Conservation (phyloP, 2,888 invertebrate species). For the Pseudoips prasinana region DNA sequence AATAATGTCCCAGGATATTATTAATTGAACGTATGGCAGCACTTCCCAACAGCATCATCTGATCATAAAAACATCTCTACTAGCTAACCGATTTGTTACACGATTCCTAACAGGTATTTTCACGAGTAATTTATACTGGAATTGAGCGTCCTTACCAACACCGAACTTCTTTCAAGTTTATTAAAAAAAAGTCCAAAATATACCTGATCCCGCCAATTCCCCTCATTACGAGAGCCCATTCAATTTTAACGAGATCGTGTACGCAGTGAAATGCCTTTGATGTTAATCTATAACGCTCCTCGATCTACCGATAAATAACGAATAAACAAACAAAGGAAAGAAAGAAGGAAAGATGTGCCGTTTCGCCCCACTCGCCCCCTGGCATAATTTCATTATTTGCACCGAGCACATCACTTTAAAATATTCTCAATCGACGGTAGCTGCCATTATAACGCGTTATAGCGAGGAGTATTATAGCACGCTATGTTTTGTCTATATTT, state of each 20-base stretch:
- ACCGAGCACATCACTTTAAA: conserved; percentile 51
- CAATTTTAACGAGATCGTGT: conserved; percentile 61
- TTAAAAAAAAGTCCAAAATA: conserved; percentile 23
- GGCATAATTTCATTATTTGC: conserved; percentile 67
- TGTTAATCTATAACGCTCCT: conserved; percentile 65
- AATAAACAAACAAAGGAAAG: conserved; percentile 64
- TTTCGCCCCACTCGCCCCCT: conserved; percentile 28
- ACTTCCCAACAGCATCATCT: too few species aligned
- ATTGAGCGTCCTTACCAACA: conserved; percentile 12
- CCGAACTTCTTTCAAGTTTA: conserved; percentile 23
- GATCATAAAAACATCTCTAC: too few species aligned
- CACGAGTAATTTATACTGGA: conserved; percentile 5
- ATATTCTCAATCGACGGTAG: conserved; percentile 48
- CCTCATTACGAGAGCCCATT: conserved; percentile 48
- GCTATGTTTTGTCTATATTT: not conserved
- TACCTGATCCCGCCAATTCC: conserved; percentile 39
- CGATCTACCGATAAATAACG: conserved; percentile 71
- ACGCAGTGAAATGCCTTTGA: conserved; percentile 57
- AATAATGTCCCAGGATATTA: too few species aligned
- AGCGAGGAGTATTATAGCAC: too few species aligned
- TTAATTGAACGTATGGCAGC: too few species aligned
- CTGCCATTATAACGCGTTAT: conserved; percentile 2
- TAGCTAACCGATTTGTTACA: not conserved
- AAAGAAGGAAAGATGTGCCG: conserved; percentile 43
- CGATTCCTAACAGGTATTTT: not conserved